phyloP scores from a whole-genome alignment of 1,140 invertebrate species.

The Varroa destructor region DNA sequence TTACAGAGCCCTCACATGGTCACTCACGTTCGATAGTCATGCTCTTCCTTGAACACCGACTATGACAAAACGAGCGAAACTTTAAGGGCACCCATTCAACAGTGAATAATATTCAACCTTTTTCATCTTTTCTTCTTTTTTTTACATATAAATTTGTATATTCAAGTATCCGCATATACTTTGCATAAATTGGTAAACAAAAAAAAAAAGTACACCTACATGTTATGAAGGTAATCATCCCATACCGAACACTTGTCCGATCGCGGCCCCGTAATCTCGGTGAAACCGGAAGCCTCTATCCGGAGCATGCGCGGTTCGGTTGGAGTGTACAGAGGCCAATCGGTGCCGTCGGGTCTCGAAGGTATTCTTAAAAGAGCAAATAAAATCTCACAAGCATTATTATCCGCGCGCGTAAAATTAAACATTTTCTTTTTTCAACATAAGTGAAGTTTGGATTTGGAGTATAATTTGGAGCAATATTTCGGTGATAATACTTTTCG shows the following conservation, averaged over 20 bases:
- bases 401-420: too few species aligned
- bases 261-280: background rate
- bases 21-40: background rate
- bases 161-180: too few species aligned
- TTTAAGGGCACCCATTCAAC: background rate
- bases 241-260: background rate
- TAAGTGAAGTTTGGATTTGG: too few species aligned
- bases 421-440: too few species aligned
- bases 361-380: background rate
- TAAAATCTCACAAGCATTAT: background rate
- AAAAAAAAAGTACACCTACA: background rate
- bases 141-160: background rate
- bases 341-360: background rate
- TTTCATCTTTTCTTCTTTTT: conserved; percentile 3
- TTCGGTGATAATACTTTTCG: too few species aligned
- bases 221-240: conserved; percentile 6
- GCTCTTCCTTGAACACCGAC: background rate
- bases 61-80: background rate
- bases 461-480: too few species aligned
- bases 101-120: background rate
- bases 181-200: too few species aligned
- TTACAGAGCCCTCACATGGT: too few species aligned
- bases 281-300: background rate
- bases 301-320: background rate
- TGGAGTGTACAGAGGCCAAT: conserved; percentile 6